Evolutionary conservation across 2,113 vertebrate species (phyloP).

Genomic region (Enhydra lutris): DNA sequence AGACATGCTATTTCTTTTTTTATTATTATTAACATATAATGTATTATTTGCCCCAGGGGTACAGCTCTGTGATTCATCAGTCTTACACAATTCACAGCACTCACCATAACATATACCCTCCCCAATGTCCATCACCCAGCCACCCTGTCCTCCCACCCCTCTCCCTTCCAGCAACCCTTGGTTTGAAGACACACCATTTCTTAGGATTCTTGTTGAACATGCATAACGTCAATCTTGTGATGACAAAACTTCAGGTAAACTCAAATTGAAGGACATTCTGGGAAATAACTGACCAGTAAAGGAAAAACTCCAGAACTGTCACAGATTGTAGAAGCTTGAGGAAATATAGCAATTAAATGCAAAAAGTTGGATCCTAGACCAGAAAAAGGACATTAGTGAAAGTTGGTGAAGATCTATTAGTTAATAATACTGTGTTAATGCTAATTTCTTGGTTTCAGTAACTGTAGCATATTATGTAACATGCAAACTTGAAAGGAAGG

Average conservation of each 20-base stretch:
- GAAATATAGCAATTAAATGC: background rate
- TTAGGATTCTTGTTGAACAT: background rate
- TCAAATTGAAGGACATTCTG: background rate
- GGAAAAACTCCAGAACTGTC: background rate
- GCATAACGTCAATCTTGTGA: background rate
- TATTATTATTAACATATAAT: no score
- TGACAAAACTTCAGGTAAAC: background rate
- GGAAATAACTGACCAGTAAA: background rate
- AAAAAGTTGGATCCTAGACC: background rate
- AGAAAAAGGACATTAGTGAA: background rate
- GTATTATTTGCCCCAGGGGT: no score
- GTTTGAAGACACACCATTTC: no score
- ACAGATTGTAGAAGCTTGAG: background rate
- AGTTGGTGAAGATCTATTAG: background rate
- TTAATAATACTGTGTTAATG: background rate
- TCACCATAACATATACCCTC: no score
- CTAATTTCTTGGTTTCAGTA: background rate
- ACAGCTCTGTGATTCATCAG: no score
- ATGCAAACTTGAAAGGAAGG: background rate
- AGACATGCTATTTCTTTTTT: no score
- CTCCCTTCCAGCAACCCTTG: no score
- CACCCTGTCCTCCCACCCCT: no score
- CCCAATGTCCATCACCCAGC: no score
- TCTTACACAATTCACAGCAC: no score
- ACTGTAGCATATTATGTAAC: background rate